A percentile compares a stretch with the other conserved stretches of the same genome.
Conservation (phyloP, 2,888 invertebrate species). For the Pherbina coryleti region DNA sequence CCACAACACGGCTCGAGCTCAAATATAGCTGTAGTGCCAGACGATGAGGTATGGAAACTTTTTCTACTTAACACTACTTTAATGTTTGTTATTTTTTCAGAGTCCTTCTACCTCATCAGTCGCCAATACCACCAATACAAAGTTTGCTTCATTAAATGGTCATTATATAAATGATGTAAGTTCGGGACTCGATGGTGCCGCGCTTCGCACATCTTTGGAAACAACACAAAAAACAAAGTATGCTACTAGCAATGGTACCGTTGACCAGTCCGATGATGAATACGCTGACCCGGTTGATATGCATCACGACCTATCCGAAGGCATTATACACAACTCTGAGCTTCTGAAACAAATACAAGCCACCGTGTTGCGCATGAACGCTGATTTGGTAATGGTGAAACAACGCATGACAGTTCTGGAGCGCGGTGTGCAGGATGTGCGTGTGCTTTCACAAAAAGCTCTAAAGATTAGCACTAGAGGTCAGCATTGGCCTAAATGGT, state of each 20-base stretch:
- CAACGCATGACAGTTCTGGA: slow-evolving; percentile 63
- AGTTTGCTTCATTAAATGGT: slow-evolving; percentile 1
- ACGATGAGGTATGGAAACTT: slow-evolving; percentile 35
- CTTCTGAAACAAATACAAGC: slow-evolving; percentile 63
- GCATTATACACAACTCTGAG: slow-evolving; percentile 59
- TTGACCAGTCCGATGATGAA: slow-evolving; percentile 75
- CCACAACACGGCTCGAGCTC: slow-evolving; percentile 69
- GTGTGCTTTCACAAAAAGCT: slow-evolving; percentile 48
- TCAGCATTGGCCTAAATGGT: slow-evolving; percentile 70
- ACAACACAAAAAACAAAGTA: slow-evolving; percentile 5
- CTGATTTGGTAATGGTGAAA: slow-evolving; percentile 62
- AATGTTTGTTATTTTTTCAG: neutral
- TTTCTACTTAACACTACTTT: too few relatives aligned
- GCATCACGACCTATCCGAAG: slow-evolving; percentile 60
- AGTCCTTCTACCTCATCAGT: neutral
- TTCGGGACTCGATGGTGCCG: neutral
- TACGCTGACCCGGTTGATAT: slow-evolving; percentile 87
- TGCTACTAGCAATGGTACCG: slow-evolving; percentile 53
- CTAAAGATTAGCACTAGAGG: slow-evolving; percentile 35
- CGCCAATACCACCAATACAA: neutral
- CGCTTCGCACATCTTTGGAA: neutral
- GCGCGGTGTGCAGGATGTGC: slow-evolving; percentile 59
- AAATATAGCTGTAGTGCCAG: slow-evolving; percentile 44
- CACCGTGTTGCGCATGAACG: slow-evolving; percentile 65
- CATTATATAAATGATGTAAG: slow-evolving; percentile 1